These are phyloP conservation scores for Pomatorhinus ruficollis DNA, from an alignment of 2,113 vertebrate genomes.

Conservation along the genomic window DNA sequence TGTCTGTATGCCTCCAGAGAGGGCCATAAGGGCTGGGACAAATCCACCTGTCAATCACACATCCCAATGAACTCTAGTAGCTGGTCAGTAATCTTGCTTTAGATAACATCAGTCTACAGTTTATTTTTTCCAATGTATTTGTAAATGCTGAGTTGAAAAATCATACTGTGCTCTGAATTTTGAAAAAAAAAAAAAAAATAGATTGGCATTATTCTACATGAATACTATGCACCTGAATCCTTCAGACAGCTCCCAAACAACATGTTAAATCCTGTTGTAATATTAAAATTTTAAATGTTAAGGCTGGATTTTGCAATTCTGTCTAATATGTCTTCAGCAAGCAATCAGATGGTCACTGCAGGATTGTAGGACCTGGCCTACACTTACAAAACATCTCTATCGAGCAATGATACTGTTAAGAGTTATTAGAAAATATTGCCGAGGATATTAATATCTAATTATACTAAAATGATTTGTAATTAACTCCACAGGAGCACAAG, in stretches of 20 bases:
- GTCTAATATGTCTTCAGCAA: not conserved
- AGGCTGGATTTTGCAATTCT: not conserved
- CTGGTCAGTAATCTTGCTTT: not conserved
- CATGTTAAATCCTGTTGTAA: not conserved
- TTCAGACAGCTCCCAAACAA: not conserved
- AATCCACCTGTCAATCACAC: not conserved
- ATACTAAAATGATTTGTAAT: slow-evolving; percentile 75
- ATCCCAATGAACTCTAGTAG: not conserved
- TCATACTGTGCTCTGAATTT: not conserved
- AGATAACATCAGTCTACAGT: not conserved
- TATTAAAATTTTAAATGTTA: not conserved
- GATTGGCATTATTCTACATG: not conserved
- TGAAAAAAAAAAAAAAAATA: not conserved
- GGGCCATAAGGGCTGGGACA: not conserved
- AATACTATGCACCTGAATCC: not conserved
- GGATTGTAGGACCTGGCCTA: not conserved
- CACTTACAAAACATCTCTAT: slow-evolving; percentile 53
- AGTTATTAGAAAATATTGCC: slow-evolving; percentile 74
- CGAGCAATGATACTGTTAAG: slow-evolving; percentile 46
- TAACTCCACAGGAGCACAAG: slow-evolving; percentile 64
- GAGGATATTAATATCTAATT: slow-evolving; percentile 77
- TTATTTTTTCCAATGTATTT: not conserved
- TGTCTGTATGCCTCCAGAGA: not conserved
- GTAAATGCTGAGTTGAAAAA: not conserved
- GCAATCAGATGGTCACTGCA: not conserved